A percentile compares a stretch with the other conserved stretches of the same genome.
Evolutionary conservation across 2,113 vertebrate genomes (phyloP).

Genomic region (Phasianus colchicus): DNA sequence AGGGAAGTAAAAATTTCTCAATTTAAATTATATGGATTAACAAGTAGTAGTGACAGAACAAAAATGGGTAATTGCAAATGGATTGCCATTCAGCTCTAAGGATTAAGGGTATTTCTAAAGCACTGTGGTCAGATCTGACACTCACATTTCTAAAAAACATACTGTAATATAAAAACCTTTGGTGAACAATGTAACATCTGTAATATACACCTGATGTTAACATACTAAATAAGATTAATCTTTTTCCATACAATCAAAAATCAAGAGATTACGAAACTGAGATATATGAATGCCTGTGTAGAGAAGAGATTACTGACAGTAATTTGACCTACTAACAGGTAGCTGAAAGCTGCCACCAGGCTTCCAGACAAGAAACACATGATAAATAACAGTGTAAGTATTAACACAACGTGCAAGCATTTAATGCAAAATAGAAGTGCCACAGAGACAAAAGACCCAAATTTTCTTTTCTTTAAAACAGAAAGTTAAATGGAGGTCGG

Average conservation of each 20-base stretch:
- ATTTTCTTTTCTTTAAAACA: neutral
- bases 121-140: neutral
- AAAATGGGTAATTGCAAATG: neutral
- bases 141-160: neutral
- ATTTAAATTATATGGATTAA: neutral
- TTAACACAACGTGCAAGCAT: neutral
- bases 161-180: neutral
- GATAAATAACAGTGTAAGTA: neutral
- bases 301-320: neutral
- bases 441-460: fast-evolving
- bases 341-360: neutral
- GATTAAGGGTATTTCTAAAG: neutral
- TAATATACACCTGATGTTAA: neutral
- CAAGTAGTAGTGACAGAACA: neutral
- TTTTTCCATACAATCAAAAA: neutral
- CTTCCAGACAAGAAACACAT: neutral
- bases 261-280: neutral
- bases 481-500: neutral
- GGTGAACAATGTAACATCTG: neutral
- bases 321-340: neutral
- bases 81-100: neutral
- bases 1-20: neutral
- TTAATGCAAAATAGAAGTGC: neutral
- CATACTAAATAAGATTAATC: neutral
- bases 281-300: neutral